Base-by-base conservation (phyloP, 2,797 vertebrate species). In the Chelonia mydas region DNA sequence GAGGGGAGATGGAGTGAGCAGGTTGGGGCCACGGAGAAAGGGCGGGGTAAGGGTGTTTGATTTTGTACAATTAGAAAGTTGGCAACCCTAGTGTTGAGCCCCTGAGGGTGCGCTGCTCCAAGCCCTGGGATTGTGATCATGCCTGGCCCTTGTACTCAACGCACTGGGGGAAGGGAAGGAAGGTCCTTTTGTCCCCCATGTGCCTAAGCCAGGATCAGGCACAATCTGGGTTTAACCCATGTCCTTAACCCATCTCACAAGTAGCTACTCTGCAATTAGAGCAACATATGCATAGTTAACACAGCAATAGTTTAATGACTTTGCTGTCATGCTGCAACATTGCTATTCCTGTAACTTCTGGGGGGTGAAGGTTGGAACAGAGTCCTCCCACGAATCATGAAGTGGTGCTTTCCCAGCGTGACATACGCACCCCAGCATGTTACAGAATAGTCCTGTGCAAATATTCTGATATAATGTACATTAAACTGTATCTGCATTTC, bases 401-500 rank as follows among this genome's bases (percentile, higher is more conserved):
- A 88, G 77, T 50, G 87, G 3, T 55, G 49, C 51, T 92, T 92
- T 93, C 61, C 41, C 45, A 54, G 28, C 78, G 51, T 84, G 87
- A 3, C 53, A 25, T 65, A 3, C 41, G 65, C 87, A 81, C 79
- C 89, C 94, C 3, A 3, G 81, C 88, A 86, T 86, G 81, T 87
- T 90, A 28, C 72, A 86, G 83, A 95, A 86, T 54, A 80, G 54
- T 86, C 90, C 81, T 92, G 5, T 65, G 83, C 88, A 83, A 91
- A 31, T 92, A 88, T 94, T 95, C 90, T 88, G 90, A 92, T 90
- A 81, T 90, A 95, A 83, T 23, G 37, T 61, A 82, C 57, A 65
- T 91, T 91, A 95, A 91, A 81, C 53, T 41, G 2, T 50, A 72
- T 92, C 51, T 2, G 3, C 21, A 5, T 72, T 72, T 72, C n/a